Base-by-base conservation (phyloP, 2,888 invertebrate species). In the Ganaspis brasiliensis region DNA sequence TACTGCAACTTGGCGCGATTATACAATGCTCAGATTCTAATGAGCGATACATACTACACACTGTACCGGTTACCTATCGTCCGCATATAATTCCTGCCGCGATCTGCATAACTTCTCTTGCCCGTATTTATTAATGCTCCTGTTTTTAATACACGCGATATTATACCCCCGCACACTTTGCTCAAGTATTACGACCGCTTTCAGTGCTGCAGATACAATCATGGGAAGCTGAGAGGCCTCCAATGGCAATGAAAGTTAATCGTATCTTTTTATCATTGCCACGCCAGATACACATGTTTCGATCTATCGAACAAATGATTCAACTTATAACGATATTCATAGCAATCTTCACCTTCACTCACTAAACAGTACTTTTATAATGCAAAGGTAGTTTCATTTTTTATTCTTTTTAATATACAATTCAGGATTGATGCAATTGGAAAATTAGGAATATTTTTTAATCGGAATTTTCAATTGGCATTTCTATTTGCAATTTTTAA, bases 1-100 rank as follows among this genome's bases (percentile, higher is more conserved):
- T 76, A 76, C 76, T 35, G 59, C 77, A 73, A 73, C 72, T 37
- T 63, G 76, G 74, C 56, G 37, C 71, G 73, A 76, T 77, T 78
- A 74, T 74, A 78, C 72, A 80, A 75, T 49, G 35, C 31, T 59
- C 56, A 72, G 80, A 80, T 80, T 72, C 67, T 76, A 78, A 78
- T 70, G 59, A 70, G 49, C 67, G 80, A 78, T 80, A 74, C 61
- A 78, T 63, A 73, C 26, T 63, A 37, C 19, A 35, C 9, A 59
- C 12, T 40, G 35, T 63, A 24, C 40, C 63, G 63, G 37, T 40
- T 40, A 63, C 63, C 63, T 40, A 37, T 63, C 63, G 63, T 63
- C 8, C 21, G 63, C 40, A 63, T 45, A 63, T 63, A 63, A 63
- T 63, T 63, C n/a, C 21, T 40, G 8, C 63, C 63, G 21, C 63